Percentiles rank a stretch among this genome's conserved stretches.
Conservation (phyloP, 2,113 vertebrate genomes). For the Triplophysa tibetana region DNA sequence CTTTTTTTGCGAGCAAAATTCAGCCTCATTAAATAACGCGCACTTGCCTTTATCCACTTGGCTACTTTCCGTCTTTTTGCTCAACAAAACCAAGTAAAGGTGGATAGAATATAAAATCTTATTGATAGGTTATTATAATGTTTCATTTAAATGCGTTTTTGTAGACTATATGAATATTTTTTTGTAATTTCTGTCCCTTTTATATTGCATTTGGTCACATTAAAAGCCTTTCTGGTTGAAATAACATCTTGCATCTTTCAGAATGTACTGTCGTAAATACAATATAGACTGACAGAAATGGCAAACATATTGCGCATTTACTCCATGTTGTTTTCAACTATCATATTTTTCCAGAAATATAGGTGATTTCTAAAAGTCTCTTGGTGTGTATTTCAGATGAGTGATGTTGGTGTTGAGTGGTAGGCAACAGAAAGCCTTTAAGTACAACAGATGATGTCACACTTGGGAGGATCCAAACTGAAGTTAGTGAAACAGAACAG, state of each 20-base stretch:
- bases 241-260: too few species aligned
- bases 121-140: too few species aligned
- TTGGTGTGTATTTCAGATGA: constrained; percentile 3
- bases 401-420: constrained; percentile 11
- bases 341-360: background rate
- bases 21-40: background rate
- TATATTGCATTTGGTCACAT: background rate
- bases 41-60: background rate
- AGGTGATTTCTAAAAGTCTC: constrained; percentile 1
- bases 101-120: too few species aligned
- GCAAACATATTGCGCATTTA: background rate
- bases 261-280: background rate
- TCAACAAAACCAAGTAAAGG: too few species aligned
- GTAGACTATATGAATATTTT: too few species aligned
- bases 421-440: constrained; percentile 4
- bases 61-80: too few species aligned
- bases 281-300: background rate
- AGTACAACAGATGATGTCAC: constrained; percentile 51
- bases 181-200: too few species aligned
- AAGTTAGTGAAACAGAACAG: constrained; percentile 28
- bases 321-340: background rate
- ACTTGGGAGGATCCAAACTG: constrained; percentile 38
- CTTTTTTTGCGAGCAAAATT: constrained; percentile 7
- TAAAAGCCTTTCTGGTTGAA: background rate
- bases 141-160: too few species aligned